Conservation (phyloP, 2,113 vertebrate species). For the Nansenia antarctica region DNA sequence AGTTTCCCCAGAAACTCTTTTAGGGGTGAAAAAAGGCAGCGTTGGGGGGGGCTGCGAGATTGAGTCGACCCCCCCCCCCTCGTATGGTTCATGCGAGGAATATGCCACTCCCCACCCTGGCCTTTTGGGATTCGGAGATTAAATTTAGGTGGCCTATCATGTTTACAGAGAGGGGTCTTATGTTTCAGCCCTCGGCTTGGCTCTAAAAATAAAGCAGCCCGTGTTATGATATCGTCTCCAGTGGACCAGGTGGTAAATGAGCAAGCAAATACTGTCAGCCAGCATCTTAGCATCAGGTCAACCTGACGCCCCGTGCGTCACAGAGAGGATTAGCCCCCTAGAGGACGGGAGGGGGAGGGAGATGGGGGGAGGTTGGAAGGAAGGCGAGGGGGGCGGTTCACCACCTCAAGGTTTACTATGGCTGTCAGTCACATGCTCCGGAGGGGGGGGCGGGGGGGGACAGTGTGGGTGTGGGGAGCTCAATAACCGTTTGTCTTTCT, state of each 20-base stretch:
- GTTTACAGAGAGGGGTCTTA: conserved; percentile 82
- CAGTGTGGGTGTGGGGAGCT: conserved; percentile 33
- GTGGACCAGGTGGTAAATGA: conserved; percentile 79
- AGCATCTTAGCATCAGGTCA: conserved; percentile 54
- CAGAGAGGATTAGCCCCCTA: conserved; percentile 52
- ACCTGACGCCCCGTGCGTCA: conserved; percentile 51
- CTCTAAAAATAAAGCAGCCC: conserved; percentile 91
- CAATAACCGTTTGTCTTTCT: neutral
- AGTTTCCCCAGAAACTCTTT: neutral
- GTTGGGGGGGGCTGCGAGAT: neutral
- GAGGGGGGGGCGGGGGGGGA: conserved; percentile 9
- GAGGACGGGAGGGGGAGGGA: neutral
- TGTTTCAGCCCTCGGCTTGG: conserved; percentile 80
- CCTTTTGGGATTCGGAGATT: conserved; percentile 77
- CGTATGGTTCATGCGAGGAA: conserved; percentile 24
- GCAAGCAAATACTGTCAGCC: conserved; percentile 69
- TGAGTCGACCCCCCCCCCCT: no score
- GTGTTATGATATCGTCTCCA: conserved; percentile 86
- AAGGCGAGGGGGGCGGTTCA: conserved; percentile 25
- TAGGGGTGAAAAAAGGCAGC: conserved; percentile 22
- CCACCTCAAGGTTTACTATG: conserved; percentile 53
- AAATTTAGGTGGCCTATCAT: conserved; percentile 84
- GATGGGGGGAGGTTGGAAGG: neutral
- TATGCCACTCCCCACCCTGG: conserved; percentile 59
- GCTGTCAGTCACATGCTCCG: conserved; percentile 47